phyloP scores from a whole-genome alignment of 92 coral and sea anemone species.

The Epizoanthus ramosus region DNA sequence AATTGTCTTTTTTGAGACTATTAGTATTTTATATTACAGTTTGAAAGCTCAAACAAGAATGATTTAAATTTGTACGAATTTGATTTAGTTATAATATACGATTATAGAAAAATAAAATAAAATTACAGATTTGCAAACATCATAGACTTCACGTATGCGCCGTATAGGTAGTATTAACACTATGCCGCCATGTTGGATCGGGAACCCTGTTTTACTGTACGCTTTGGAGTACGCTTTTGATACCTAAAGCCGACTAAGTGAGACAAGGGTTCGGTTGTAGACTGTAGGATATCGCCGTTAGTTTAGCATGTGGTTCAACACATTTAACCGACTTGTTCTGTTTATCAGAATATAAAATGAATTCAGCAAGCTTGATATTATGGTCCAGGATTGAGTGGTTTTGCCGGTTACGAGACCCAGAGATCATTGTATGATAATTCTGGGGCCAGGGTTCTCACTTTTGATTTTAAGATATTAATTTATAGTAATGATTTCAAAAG shows the following conservation, averaged over 20 bases:
- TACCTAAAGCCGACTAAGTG: neutral
- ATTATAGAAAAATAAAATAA: too few relatives aligned
- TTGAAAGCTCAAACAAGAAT: constrained; percentile 31
- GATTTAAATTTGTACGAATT: neutral
- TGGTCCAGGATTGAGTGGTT: neutral
- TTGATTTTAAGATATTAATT: too few relatives aligned
- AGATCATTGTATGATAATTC: too few relatives aligned
- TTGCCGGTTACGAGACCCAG: neutral
- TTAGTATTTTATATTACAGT: neutral
- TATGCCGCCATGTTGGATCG: constrained; percentile 33
- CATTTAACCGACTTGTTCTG: neutral
- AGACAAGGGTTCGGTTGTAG: neutral
- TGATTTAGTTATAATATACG: neutral
- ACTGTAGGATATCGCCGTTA: neutral
- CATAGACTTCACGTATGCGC: neutral
- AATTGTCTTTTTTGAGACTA: constrained; percentile 10
- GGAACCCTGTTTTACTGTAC: neutral
- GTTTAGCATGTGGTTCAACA: constrained; percentile 19
- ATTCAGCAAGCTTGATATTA: neutral
- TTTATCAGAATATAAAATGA: constrained; percentile 26
- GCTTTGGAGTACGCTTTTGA: neutral
- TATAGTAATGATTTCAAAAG: too few relatives aligned
- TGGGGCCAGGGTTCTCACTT: too few relatives aligned
- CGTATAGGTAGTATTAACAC: neutral
- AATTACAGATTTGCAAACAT: neutral